A percentile compares a stretch with the other conserved stretches of the same genome.
Conservation (phyloP, 1,140 invertebrate species). For the Drosophila tani region DNA sequence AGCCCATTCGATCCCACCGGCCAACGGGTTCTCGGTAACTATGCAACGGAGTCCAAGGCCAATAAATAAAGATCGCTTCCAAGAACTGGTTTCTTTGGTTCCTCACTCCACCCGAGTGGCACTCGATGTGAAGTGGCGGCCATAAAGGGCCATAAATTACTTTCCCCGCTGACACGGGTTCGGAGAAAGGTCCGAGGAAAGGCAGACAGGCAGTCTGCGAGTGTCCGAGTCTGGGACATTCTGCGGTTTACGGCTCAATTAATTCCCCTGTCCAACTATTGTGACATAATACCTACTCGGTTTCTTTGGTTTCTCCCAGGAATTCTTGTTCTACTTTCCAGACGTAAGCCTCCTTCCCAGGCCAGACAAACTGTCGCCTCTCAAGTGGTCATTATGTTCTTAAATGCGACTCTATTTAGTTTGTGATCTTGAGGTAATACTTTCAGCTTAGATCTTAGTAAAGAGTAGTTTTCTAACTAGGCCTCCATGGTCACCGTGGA, state of each 20-base stretch:
- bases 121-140: constrained; percentile 22
- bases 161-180: constrained; percentile 24
- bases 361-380: constrained; percentile 69
- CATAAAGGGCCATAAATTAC: constrained; percentile 31
- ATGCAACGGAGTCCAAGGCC: constrained; percentile 34
- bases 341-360: no score
- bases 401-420: constrained; percentile 21
- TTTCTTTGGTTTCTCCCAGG: constrained; percentile 62
- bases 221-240: no score
- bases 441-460: constrained; percentile 34
- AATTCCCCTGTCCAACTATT: constrained; percentile 70
- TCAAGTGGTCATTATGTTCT: constrained; percentile 15
- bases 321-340: background rate
- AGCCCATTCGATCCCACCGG: constrained; percentile 92
- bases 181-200: constrained; percentile 60
- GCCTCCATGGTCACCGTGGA: constrained; percentile 68
- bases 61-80: constrained; percentile 51
- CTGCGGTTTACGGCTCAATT: constrained; percentile 78
- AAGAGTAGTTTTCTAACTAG: constrained; percentile 19
- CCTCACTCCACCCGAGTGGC: no score
- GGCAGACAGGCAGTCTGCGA: constrained; percentile 29
- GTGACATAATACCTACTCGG: constrained; percentile 58
- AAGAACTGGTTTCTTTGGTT: constrained; percentile 31
- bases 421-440: constrained; percentile 54
- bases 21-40: constrained; percentile 79